These are phyloP conservation scores for Buathra laborator DNA, from an alignment of 2,888 invertebrate species.

Conservation along the genomic window DNA sequence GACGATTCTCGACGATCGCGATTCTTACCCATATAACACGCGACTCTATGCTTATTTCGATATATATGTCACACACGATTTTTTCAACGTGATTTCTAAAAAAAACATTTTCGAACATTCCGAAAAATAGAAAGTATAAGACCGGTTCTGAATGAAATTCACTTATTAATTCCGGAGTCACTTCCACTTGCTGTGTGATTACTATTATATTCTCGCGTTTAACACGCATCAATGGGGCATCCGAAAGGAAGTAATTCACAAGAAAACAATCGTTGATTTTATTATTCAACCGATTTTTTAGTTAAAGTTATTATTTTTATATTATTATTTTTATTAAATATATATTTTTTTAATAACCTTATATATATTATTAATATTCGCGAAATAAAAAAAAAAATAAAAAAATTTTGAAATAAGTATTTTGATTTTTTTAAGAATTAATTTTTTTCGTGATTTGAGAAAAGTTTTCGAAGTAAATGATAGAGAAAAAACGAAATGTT, in stretches of 20 bases:
- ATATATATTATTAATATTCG: too few relatives aligned
- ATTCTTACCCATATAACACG: not conserved
- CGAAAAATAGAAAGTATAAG: constrained; percentile 38
- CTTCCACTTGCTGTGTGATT: not conserved
- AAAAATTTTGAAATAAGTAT: too few relatives aligned
- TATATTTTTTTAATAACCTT: too few relatives aligned
- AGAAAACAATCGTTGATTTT: too few relatives aligned
- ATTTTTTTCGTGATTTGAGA: too few relatives aligned
- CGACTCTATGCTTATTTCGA: constrained; percentile 17
- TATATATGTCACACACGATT: constrained; percentile 1
- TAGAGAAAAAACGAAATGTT: not conserved
- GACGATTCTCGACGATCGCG: constrained; percentile 27
- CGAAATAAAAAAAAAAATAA: too few relatives aligned
- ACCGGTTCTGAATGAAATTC: constrained; percentile 9
- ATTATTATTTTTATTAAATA: too few relatives aligned
- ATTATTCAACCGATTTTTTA: too few relatives aligned
- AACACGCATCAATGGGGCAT: not conserved
- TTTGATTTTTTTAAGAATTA: too few relatives aligned
- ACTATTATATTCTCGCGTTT: not conserved
- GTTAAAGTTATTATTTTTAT: too few relatives aligned
- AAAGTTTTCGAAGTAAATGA: too few relatives aligned
- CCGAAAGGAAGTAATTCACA: too few relatives aligned
- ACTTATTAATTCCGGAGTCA: not conserved
- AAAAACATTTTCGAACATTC: constrained; percentile 19
- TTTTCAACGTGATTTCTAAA: constrained; percentile 41